Conservation (phyloP, 1,140 invertebrate genomes). For the Lanistes nyassanus region DNA sequence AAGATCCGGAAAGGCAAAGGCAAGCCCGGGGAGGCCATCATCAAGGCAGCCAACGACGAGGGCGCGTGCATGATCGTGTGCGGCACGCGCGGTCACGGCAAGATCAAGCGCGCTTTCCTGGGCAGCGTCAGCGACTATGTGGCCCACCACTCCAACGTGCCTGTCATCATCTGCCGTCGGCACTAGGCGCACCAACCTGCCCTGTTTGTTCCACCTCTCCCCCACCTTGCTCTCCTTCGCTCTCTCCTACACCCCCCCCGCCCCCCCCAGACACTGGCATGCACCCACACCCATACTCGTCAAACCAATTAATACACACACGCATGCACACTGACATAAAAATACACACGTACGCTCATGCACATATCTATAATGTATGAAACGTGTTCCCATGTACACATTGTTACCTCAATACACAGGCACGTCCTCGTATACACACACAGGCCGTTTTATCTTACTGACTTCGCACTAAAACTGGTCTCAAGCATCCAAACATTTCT, state of each 20-base stretch:
- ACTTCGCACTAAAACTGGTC: too few relatives aligned
- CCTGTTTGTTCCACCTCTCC: background rate
- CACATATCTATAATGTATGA: too few relatives aligned
- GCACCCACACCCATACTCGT: too few relatives aligned
- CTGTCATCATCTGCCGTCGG: conserved; percentile 40
- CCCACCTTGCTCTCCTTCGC: background rate
- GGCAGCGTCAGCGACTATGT: conserved; percentile 50
- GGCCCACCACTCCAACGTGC: conserved; percentile 37
- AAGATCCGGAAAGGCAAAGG: conserved; percentile 39
- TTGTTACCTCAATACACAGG: too few relatives aligned
- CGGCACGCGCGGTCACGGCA: conserved; percentile 40
- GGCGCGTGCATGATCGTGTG: conserved; percentile 45
- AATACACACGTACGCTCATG: too few relatives aligned
- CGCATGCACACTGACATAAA: too few relatives aligned
- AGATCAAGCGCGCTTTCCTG: conserved; percentile 40
- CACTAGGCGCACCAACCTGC: background rate
- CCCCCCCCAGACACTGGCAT: too few relatives aligned
- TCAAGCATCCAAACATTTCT: too few relatives aligned
- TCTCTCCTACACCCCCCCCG: background rate
- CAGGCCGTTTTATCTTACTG: too few relatives aligned
- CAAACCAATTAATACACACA: too few relatives aligned
- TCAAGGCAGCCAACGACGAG: conserved; percentile 42
- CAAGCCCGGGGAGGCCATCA: conserved; percentile 47
- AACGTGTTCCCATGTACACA: too few relatives aligned
- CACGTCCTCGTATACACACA: too few relatives aligned